Evolutionary conservation across 2,113 vertebrate species (phyloP), one percentile per base, ranked within the genome.

Genomic region (Cyprinodon brontotheroides): DNA sequence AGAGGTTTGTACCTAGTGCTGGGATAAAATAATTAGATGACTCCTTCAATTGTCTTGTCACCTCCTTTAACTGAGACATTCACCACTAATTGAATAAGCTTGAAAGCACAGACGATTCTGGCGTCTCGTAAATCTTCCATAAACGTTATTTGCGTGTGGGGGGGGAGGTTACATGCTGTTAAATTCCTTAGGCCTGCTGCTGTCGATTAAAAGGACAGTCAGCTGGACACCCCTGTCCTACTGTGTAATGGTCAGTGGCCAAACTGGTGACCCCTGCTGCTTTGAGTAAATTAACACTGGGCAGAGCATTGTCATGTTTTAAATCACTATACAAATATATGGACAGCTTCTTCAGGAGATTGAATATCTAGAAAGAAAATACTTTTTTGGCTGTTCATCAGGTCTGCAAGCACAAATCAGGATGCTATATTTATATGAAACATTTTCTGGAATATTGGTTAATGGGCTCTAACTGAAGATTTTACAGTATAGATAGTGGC

Each of bases 221-320:
- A 95, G 95, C 93, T 94, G 94, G 94, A 95, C 92, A 95, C 89
- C 92, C 90, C 87, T 84, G 90, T 94, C 94, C 94, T 89, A 93
- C 93, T 95, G 95, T 93, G 93, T 94, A 95, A 94, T 95, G 95
- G 94, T 96, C 95, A 96, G 93, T 91, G 89, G 91, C 89, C 91
- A 70, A 88, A 81, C 87, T 86, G 70, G 64, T 15, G 74, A 78
- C 89, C 87, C 89, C 92, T 84, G 89, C 92, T 86, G 92, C 68
- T 93, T 84, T 93, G 87, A 89, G 89, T 93, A 93, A 94, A 94
- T 94, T 91, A 93, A 93, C 87, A 91, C 89, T 75, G 90, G 91
- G 86, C 85, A 89, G 77, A 88, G 80, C 87, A 88, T 89, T 89
- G 84, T 80, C 81, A 89, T 92, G 85, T 89, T 91, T 93, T 89